phyloP scores from a whole-genome alignment of 1,140 invertebrate species.

The Anadara kagoshimensis region DNA sequence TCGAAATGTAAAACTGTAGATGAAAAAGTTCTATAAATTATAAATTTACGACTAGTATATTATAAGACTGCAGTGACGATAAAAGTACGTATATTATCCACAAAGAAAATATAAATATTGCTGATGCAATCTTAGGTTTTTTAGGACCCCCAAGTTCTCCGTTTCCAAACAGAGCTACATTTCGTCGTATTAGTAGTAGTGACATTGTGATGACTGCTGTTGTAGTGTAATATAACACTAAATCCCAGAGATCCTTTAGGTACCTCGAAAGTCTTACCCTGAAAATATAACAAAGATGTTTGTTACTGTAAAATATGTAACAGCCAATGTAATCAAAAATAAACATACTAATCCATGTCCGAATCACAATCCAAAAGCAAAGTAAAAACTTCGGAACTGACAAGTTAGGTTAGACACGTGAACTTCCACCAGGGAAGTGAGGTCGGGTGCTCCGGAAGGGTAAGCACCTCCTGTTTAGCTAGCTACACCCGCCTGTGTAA shows the following conservation, averaged over 20 bases:
- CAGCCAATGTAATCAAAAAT: too few relatives aligned
- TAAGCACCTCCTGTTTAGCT: too few relatives aligned
- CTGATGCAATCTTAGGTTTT: constrained; percentile 69
- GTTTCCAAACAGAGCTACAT: constrained; percentile 75
- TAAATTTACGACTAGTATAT: constrained; percentile 26
- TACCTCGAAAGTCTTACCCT: constrained; percentile 77
- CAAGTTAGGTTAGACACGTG: too few relatives aligned
- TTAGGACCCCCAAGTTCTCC: constrained; percentile 79
- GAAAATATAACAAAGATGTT: constrained; percentile 44
- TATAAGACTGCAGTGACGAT: constrained; percentile 67
- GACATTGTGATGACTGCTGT: constrained; percentile 75
- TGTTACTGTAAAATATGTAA: background rate
- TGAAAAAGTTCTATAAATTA: too few relatives aligned
- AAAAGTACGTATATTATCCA: constrained; percentile 78
- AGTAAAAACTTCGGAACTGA: too few relatives aligned
- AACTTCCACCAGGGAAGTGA: too few relatives aligned
- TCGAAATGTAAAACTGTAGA: too few relatives aligned
- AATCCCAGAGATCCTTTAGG: constrained; percentile 76
- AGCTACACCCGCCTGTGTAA: too few relatives aligned
- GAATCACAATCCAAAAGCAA: too few relatives aligned
- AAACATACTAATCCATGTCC: too few relatives aligned
- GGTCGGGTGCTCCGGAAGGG: too few relatives aligned
- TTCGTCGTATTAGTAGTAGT: constrained; percentile 75
- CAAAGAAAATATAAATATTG: constrained; percentile 72
- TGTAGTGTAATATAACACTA: constrained; percentile 78